Conservation (phyloP, 2,888 invertebrate species). For the Drosophila stalkeri region DNA sequence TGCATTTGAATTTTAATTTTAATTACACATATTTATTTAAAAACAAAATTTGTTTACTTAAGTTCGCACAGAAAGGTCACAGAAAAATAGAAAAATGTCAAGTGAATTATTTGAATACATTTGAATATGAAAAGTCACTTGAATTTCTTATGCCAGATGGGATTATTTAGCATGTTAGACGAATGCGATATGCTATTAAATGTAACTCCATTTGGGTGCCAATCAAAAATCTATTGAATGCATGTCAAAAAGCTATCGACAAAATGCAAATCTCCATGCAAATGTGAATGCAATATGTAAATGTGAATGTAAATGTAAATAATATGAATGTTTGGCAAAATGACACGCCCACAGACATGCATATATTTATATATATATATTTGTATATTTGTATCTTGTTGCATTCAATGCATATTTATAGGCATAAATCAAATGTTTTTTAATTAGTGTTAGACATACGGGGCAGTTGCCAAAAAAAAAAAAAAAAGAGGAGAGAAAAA, state of each 20-base stretch:
- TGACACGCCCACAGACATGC: conserved; percentile 27
- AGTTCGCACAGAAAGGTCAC: background rate
- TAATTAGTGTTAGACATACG: conserved; percentile 59
- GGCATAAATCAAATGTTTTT: conserved; percentile 74
- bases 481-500: conserved; percentile 5
- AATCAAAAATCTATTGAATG: conserved; percentile 59
- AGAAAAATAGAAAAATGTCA: no score
- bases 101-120: background rate
- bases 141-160: conserved; percentile 1
- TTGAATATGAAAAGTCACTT: conserved; percentile 15
- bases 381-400: conserved; percentile 6
- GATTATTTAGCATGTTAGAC: conserved; percentile 15
- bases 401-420: conserved; percentile 64
- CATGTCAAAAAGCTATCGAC: conserved; percentile 64
- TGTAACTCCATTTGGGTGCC: conserved; percentile 35
- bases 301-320: conserved; percentile 45
- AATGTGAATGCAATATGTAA: conserved; percentile 39
- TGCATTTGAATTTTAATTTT: background rate
- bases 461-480: conserved; percentile 5
- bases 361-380: background rate
- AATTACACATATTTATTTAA: background rate
- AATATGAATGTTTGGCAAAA: conserved; percentile 34
- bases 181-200: conserved; percentile 40
- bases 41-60: background rate
- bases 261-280: conserved; percentile 52